Evolutionary conservation across 2,797 vertebrate genomes (phyloP).

Genomic region (Siniperca undulata): DNA sequence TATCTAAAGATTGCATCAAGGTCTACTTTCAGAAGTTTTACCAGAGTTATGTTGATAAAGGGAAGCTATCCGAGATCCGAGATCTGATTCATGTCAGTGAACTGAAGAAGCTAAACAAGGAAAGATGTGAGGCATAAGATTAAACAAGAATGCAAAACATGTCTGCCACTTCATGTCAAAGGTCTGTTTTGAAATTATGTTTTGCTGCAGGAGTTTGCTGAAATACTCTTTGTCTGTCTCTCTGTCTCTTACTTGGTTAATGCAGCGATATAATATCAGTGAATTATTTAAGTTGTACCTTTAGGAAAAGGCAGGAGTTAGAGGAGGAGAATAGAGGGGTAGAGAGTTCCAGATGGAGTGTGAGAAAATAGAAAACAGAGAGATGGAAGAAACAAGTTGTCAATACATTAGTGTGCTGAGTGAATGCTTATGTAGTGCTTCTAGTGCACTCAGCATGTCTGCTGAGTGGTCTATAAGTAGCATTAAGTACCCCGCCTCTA

Average conservation of each 20-base stretch:
- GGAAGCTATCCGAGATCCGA: neutral
- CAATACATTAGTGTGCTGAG: constrained; percentile 39
- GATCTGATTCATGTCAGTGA: constrained; percentile 19
- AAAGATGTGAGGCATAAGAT: constrained; percentile 10
- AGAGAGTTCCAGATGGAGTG: neutral
- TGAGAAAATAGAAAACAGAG: constrained; percentile 10
- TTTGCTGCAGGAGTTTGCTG: constrained; percentile 1
- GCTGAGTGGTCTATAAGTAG: constrained; percentile 48
- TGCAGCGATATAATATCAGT: constrained; percentile 30
- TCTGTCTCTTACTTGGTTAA: neutral
- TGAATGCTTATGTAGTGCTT: constrained; percentile 30
- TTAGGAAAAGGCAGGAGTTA: constrained; percentile 9
- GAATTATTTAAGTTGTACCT: constrained; percentile 61
- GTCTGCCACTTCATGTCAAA: constrained; percentile 10
- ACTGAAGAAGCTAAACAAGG: constrained; percentile 20
- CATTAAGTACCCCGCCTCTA: constrained; percentile 25
- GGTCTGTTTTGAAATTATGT: constrained; percentile 18
- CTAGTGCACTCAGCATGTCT: constrained; percentile 35
- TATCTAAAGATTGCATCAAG: constrained; percentile 1
- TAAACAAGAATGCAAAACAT: constrained; percentile 10
- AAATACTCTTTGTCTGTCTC: neutral
- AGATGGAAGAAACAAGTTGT: constrained; percentile 19
- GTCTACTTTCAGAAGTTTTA: constrained; percentile 6
- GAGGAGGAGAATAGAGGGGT: neutral
- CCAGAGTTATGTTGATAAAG: neutral